Percentiles rank a stretch among this genome's conserved stretches.
Conservation (phyloP, 2,113 vertebrate genomes). For the Spermophilus dauricus region DNA sequence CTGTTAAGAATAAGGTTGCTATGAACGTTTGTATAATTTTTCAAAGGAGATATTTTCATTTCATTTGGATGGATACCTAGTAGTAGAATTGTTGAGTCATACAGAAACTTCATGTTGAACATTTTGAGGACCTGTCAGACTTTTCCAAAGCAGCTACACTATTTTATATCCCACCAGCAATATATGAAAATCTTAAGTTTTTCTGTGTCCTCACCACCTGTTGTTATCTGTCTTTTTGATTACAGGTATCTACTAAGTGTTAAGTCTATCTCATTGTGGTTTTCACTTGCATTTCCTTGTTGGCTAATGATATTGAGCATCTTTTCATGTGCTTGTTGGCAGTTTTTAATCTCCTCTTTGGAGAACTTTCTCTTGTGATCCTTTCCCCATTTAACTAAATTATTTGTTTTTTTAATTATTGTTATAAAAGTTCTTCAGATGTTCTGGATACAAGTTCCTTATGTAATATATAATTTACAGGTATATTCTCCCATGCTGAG, state of each 20-base stretch:
- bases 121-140: not conserved
- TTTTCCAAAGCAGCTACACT: not conserved
- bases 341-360: constrained; percentile 42
- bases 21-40: not conserved
- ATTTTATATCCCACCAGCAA: not conserved
- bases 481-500: constrained; percentile 6
- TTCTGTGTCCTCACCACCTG: not conserved
- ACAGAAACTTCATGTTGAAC: not conserved
- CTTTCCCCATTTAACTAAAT: constrained; percentile 3
- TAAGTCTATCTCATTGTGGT: not conserved
- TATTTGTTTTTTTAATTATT: constrained; percentile 32
- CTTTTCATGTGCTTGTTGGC: not conserved
- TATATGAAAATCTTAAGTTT: not conserved
- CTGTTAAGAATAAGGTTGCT: not conserved
- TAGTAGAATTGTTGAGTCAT: not conserved
- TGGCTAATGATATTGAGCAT: not conserved
- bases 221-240: constrained; percentile 29
- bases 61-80: not conserved
- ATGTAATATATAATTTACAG: not conserved
- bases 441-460: not conserved
- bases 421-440: constrained; percentile 42
- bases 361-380: not conserved
- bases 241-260: not conserved
- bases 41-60: constrained; percentile 24
- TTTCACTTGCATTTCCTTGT: constrained; percentile 16